Base-by-base conservation (phyloP, 2,888 invertebrate genomes). In the Habrosyne pyritoides region DNA sequence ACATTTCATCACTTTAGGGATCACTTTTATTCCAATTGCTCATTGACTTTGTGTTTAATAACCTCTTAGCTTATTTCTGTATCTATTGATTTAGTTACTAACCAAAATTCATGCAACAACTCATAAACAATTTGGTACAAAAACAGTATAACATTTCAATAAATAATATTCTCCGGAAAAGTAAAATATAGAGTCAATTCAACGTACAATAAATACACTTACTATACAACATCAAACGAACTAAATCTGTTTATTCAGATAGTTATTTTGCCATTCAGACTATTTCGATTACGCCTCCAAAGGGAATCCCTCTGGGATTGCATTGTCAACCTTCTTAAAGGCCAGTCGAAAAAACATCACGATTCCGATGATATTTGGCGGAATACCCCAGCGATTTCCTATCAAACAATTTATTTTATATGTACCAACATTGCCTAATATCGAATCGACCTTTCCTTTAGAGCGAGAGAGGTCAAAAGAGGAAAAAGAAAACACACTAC, bases 381-480 rank as follows among this genome's bases (percentile, higher is more conserved):
- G 24, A 49, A 26, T 26, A 30, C 52, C 52, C 22, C 46, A 46
- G 46, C n/a, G 46, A 46, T 26, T 42, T 52, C 42, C 42, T 22
- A 52, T 52, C 57, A 57, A 56, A 36, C 55, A 60, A 28, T 60
- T 61, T 47, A 53, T 61, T 59, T 60, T 59, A 63, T 60, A 59
- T 52, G 55, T 59, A 63, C 62, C 59, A 57, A 59, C 59, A 62
- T 47, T 55, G 28, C 36, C 58, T 66, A 62, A 69, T 78, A 77
- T 73, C 65, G 69, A 75, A 73, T 75, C 75, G 74, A 77, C 77
- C 75, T 77, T 75, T 63, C 63, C 67, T 64, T 68, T 65, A 68
- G 67, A 66, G 60, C 66, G 61, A 70, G 56, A 57, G 62, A 64
- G 64, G 61, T 72, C 61, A 61, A 68, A 63, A 67, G 66, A 55